Conservation (phyloP, 2,113 vertebrate genomes). For the Notothenia coriiceps region DNA sequence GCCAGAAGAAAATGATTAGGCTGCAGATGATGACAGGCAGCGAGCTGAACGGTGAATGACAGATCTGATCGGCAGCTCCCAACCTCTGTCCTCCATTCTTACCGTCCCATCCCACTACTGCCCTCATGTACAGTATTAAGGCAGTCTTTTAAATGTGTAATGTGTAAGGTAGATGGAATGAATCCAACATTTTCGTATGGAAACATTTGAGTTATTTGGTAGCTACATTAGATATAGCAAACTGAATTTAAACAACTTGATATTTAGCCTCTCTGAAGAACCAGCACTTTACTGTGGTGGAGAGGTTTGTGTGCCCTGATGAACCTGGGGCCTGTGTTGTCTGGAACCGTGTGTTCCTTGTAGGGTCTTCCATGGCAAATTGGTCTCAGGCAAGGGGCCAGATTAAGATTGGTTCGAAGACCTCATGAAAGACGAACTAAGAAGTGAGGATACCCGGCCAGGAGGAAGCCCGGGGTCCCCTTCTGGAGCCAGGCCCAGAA, state of each 20-base stretch:
- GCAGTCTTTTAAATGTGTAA: background rate
- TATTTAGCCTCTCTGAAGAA: too few relatives aligned
- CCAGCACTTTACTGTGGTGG: too few relatives aligned
- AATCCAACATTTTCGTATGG: background rate
- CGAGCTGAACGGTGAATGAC: slow-evolving; percentile 57
- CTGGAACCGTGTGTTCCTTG: too few relatives aligned
- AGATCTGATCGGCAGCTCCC: slow-evolving; percentile 19
- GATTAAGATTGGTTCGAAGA: too few relatives aligned
- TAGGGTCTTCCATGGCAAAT: too few relatives aligned
- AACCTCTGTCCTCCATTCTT: slow-evolving; percentile 13
- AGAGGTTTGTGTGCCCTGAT: too few relatives aligned
- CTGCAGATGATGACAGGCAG: slow-evolving; percentile 66
- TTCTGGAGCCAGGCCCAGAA: too few relatives aligned
- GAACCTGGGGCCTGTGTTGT: too few relatives aligned
- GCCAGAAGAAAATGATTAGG: slow-evolving; percentile 68
- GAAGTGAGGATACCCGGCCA: too few relatives aligned
- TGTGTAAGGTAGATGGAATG: background rate
- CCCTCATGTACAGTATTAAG: background rate
- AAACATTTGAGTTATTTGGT: background rate
- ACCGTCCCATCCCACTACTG: background rate
- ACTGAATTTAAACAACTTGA: background rate
- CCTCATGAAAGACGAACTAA: too few relatives aligned
- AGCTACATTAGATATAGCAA: background rate
- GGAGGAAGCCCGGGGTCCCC: too few relatives aligned
- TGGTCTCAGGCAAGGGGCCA: too few relatives aligned